Evolutionary conservation across 2,888 invertebrate species (phyloP).

Genomic region (Dicycla oo): DNA sequence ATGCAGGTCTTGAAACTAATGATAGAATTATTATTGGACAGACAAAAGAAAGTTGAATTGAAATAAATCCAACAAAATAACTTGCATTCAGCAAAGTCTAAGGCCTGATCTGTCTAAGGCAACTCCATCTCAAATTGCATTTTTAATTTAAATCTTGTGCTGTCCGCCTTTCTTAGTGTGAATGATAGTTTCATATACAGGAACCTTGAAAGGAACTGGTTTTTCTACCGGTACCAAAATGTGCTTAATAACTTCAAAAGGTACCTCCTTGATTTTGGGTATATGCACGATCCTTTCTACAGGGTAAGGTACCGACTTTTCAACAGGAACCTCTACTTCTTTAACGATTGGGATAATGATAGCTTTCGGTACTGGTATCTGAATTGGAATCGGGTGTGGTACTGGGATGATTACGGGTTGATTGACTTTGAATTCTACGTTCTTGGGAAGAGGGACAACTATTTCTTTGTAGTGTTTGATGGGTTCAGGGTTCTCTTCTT

Average conservation of each 20-base stretch:
- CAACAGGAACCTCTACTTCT: conserved; percentile 92
- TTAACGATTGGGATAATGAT: conserved; percentile 93
- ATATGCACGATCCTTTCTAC: conserved; percentile 92
- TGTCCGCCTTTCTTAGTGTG: conserved; percentile 92
- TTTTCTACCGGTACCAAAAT: conserved; percentile 92
- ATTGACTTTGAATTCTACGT: conserved; percentile 90
- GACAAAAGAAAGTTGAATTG: background rate
- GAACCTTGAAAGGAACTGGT: conserved; percentile 93
- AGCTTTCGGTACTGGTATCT: conserved; percentile 92
- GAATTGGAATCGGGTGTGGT: conserved; percentile 92
- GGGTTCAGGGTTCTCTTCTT: conserved; percentile 92
- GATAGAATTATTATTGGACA: background rate
- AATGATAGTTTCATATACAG: conserved; percentile 93
- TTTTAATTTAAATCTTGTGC: conserved; percentile 77
- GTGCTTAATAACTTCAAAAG: conserved; percentile 93
- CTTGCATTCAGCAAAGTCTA: background rate
- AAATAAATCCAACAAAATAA: background rate
- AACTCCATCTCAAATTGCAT: conserved; percentile 5
- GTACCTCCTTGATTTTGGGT: conserved; percentile 92
- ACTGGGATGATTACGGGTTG: conserved; percentile 90
- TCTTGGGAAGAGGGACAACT: conserved; percentile 91
- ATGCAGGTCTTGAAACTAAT: background rate
- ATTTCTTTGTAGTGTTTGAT: conserved; percentile 93
- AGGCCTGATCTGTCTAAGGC: background rate
- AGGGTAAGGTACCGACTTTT: conserved; percentile 93